Conservation (phyloP, 2,113 vertebrate genomes). For the Aplodontia rufa region DNA sequence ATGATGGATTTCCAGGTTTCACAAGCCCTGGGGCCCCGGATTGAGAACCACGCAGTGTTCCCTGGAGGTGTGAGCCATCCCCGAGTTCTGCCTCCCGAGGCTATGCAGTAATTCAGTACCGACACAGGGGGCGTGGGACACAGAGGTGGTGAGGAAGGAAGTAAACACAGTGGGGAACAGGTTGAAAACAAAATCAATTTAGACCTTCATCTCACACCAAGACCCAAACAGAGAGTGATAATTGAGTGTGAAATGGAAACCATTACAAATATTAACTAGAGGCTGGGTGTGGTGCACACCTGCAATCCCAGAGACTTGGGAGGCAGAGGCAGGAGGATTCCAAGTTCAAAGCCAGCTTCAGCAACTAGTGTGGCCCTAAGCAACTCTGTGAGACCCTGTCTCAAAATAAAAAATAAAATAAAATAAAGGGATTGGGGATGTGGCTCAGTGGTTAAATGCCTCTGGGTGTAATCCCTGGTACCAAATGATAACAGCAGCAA, state of each 20-base stretch:
- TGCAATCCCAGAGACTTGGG: no score
- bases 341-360: no score
- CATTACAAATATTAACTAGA: neutral
- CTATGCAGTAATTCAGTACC: rapidly evolving
- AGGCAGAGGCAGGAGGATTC: no score
- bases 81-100: neutral
- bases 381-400: no score
- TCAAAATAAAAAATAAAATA: no score
- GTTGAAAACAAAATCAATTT: neutral
- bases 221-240: neutral
- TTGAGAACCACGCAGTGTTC: rapidly evolving
- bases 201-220: neutral
- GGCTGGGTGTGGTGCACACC: no score
- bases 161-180: neutral
- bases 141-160: neutral
- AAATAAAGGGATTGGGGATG: no score
- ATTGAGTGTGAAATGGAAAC: slow-evolving; percentile 9
- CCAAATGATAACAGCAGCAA: no score
- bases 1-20: neutral
- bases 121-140: neutral
- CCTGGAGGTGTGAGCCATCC: neutral
- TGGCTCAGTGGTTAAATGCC: no score
- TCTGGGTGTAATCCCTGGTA: no score
- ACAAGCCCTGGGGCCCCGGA: neutral
- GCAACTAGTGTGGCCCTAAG: no score